These are phyloP conservation scores for Aphelenchoides avenae DNA, from an alignment of 1,140 invertebrate species.

Conservation along the genomic window DNA sequence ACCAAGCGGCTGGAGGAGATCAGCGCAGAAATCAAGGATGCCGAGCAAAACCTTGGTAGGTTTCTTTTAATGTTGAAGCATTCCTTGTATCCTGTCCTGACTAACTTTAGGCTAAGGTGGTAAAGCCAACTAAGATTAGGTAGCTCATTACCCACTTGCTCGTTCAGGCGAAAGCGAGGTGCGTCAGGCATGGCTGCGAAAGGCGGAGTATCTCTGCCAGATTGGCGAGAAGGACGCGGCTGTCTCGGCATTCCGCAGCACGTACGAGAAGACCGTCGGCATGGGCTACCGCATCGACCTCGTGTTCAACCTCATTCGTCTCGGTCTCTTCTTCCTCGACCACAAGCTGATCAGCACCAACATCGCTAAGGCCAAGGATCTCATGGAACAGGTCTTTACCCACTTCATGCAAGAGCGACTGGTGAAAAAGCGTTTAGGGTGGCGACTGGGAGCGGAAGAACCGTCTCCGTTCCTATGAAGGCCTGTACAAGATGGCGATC, in stretches of 20 bases:
- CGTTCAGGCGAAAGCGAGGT: conserved; percentile 79
- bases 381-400: conserved; percentile 56
- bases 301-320: conserved; percentile 82
- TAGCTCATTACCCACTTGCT: neutral
- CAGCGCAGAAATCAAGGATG: conserved; percentile 85
- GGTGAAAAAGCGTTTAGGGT: conserved; percentile 66
- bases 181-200: conserved; percentile 78
- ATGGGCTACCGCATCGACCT: conserved; percentile 85
- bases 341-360: conserved; percentile 83
- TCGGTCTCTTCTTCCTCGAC: conserved; percentile 84
- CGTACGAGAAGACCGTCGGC: conserved; percentile 88
- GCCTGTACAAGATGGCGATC: conserved; percentile 88
- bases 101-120: neutral
- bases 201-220: conserved; percentile 86
- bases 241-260: conserved; percentile 75
- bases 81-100: neutral
- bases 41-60: conserved; percentile 75
- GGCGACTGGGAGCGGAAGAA: conserved; percentile 99
- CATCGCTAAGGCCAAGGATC: conserved; percentile 79
- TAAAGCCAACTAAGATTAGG: conserved; percentile 1
- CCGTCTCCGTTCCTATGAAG: conserved; percentile 85
- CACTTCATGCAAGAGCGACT: neutral
- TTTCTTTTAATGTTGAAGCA: conserved; percentile 21
- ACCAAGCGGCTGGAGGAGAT: conserved; percentile 74
- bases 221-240: conserved; percentile 84